These are phyloP conservation scores for Cercopithecus mona DNA, from an alignment of 2,113 vertebrate genomes.

Conservation along the genomic window DNA sequence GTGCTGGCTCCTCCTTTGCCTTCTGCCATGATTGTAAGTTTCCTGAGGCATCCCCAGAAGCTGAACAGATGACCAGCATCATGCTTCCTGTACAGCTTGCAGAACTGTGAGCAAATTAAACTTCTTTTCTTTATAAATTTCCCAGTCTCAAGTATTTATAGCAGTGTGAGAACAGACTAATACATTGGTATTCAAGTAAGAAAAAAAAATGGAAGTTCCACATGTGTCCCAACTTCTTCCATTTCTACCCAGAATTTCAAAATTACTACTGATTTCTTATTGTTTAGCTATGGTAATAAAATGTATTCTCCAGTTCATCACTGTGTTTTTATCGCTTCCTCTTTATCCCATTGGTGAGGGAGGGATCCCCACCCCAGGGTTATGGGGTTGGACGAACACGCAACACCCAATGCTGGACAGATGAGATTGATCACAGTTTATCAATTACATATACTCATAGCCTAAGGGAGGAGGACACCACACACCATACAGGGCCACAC, in stretches of 20 bases:
- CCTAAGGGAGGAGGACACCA: background rate
- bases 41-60: too few relatives aligned
- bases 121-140: too few relatives aligned
- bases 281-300: conserved; percentile 28
- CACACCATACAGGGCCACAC: background rate
- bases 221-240: background rate
- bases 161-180: too few relatives aligned
- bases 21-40: too few relatives aligned
- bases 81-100: too few relatives aligned
- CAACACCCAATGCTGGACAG: background rate
- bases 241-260: background rate
- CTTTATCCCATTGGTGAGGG: background rate
- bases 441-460: background rate
- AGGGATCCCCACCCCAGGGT: background rate
- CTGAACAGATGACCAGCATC: too few relatives aligned
- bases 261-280: background rate
- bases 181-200: too few relatives aligned
- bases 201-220: background rate
- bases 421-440: background rate
- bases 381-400: background rate
- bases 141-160: too few relatives aligned
- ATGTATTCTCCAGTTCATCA: background rate
- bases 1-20: too few relatives aligned
- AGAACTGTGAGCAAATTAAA: too few relatives aligned
- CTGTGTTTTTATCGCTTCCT: background rate